Evolutionary conservation across 2,888 invertebrate species (phyloP).

Genomic region (Heteromyza rotundicornis): DNA sequence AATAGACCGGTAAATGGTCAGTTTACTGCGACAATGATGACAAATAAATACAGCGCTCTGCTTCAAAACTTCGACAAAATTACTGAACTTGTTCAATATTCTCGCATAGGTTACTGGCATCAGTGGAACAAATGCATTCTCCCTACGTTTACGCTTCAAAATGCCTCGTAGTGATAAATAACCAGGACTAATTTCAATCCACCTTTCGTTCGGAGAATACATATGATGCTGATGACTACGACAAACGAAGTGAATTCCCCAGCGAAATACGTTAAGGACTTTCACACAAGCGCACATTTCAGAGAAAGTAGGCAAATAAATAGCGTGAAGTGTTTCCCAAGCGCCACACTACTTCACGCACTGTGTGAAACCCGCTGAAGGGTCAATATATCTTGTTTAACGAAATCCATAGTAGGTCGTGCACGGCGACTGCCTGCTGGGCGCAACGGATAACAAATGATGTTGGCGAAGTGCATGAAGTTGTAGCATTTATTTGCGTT

Average conservation of each 20-base stretch:
- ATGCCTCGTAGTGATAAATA: slow-evolving; percentile 44
- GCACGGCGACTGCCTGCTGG: slow-evolving; percentile 47
- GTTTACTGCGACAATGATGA: too few relatives aligned
- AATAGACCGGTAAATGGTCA: too few relatives aligned
- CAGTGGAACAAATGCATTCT: slow-evolving; percentile 4
- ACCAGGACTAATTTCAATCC: slow-evolving; percentile 43
- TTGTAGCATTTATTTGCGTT: slow-evolving; percentile 32
- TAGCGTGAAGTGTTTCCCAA: slow-evolving; percentile 45
- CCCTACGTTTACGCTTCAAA: slow-evolving; percentile 13
- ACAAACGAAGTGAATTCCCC: slow-evolving; percentile 38
- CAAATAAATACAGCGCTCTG: too few relatives aligned
- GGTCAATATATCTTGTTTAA: slow-evolving; percentile 54
- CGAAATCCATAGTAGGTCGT: neutral
- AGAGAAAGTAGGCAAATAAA: slow-evolving; percentile 54
- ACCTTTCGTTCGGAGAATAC: neutral
- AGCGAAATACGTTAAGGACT: slow-evolving; percentile 29
- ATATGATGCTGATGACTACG: slow-evolving; percentile 26
- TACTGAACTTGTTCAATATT: neutral
- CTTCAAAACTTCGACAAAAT: too few relatives aligned
- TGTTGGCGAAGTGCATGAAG: slow-evolving; percentile 42
- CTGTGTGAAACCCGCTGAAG: slow-evolving; percentile 39
- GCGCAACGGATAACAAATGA: slow-evolving; percentile 56
- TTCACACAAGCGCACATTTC: slow-evolving; percentile 5
- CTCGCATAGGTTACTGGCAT: too few relatives aligned
- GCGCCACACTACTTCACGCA: slow-evolving; percentile 28